phyloP scores from a whole-genome alignment of 2,797 vertebrate genomes.

The Bradypodion pumilum region DNA sequence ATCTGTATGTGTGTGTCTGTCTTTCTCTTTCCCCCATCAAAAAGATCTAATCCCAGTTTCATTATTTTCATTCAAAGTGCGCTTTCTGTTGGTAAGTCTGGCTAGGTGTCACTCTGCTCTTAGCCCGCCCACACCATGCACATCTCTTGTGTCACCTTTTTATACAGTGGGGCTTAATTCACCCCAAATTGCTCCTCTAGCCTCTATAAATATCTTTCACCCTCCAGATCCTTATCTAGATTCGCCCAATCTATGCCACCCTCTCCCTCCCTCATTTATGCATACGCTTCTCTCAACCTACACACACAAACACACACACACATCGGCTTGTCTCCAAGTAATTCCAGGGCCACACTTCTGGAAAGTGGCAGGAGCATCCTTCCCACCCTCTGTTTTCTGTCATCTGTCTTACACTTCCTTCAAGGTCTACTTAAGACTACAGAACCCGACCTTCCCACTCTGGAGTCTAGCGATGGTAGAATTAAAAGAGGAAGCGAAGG shows the following conservation, averaged over 20 bases:
- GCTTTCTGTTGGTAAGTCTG: slow-evolving; percentile 70
- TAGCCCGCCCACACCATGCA: neutral
- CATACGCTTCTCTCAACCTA: too few species aligned
- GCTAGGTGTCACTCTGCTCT: slow-evolving; percentile 33
- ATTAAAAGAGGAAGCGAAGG: slow-evolving; percentile 66
- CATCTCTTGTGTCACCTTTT: neutral
- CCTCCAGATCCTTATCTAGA: too few species aligned
- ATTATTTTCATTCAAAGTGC: slow-evolving; percentile 62
- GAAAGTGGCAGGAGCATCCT: slow-evolving; percentile 63
- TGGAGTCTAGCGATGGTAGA: neutral
- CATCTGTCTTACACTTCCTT: neutral
- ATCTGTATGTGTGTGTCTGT: neutral
- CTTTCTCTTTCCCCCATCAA: neutral
- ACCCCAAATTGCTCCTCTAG: neutral
- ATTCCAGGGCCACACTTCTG: slow-evolving; percentile 56
- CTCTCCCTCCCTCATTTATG: neutral
- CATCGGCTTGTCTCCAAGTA: slow-evolving; percentile 40
- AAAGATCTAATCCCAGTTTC: slow-evolving; percentile 1
- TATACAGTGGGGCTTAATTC: neutral
- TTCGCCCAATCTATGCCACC: neutral
- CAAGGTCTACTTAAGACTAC: neutral
- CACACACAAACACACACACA: neutral
- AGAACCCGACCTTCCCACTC: neutral
- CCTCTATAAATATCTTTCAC: too few species aligned
- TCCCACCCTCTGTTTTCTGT: neutral